phyloP scores from a whole-genome alignment of 2,797 vertebrate species.

The Tenualosa thibaudeaui region DNA sequence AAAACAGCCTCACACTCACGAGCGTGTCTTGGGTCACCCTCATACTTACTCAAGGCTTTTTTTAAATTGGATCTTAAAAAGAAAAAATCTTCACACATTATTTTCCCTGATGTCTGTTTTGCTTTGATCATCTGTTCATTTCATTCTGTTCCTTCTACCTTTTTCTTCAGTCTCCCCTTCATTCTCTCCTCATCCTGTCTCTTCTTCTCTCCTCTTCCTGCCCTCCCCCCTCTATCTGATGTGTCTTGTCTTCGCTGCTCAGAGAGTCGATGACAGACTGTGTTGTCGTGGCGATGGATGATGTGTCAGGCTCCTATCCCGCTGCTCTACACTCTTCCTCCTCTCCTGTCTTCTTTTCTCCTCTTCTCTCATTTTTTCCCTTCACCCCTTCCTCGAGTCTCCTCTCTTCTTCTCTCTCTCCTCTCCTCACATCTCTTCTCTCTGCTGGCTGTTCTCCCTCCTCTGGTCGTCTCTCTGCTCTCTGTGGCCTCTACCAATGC shows the following conservation, averaged over 20 bases:
- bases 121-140: too few species aligned
- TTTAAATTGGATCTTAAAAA: too few species aligned
- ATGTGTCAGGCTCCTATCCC: constrained; percentile 12
- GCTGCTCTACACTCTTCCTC: background rate
- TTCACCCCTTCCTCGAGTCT: background rate
- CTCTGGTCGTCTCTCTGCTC: background rate
- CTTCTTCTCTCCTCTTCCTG: background rate
- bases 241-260: constrained; percentile 1
- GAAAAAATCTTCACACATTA: too few species aligned
- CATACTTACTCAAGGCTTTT: too few species aligned
- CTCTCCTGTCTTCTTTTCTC: background rate
- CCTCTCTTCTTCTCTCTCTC: background rate
- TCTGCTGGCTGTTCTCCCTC: too few species aligned
- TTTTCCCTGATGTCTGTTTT: too few species aligned
- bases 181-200: background rate
- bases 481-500: background rate
- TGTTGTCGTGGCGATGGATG: constrained; percentile 36
- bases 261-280: background rate
- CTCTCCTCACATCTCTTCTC: background rate
- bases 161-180: background rate
- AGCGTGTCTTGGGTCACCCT: too few species aligned
- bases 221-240: background rate
- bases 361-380: background rate
- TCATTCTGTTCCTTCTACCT: background rate
- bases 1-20: too few species aligned